phyloP scores from a whole-genome alignment of 2,113 vertebrate species.

The Steatornis caripensis region DNA sequence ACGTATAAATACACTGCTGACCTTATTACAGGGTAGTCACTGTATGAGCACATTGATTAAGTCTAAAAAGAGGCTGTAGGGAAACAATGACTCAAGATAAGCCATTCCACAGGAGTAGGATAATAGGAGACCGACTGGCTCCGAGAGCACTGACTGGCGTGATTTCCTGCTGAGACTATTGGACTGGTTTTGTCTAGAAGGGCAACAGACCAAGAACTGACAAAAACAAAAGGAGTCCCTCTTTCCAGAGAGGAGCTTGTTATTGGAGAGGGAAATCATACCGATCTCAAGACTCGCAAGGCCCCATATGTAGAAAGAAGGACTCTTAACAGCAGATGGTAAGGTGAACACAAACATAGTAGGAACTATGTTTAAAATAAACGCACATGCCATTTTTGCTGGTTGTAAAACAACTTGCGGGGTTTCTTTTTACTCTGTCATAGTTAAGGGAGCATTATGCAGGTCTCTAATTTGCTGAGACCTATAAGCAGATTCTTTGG shows the following conservation, averaged over 20 bases:
- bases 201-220: constrained; percentile 47
- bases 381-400: neutral
- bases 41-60: constrained; percentile 6
- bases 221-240: constrained; percentile 35
- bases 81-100: constrained; percentile 62
- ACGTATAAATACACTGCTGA: neutral
- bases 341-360: neutral
- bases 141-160: neutral
- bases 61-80: constrained; percentile 7
- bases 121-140: constrained; percentile 50
- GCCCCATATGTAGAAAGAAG: neutral
- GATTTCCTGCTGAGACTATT: constrained; percentile 54
- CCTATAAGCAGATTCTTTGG: neutral
- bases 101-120: constrained; percentile 45
- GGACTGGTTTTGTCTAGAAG: constrained; percentile 38
- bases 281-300: neutral
- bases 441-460: neutral
- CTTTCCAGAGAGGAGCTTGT: neutral
- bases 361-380: neutral
- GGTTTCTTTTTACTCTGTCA: neutral
- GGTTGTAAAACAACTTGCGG: neutral
- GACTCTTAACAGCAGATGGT: neutral
- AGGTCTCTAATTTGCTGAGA: neutral
- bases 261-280: neutral
- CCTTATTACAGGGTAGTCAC: neutral